Percentiles rank a stretch among this genome's conserved stretches.
phyloP scores from a whole-genome alignment of 2,888 invertebrate species.

The Ormyrus nitidulus region DNA sequence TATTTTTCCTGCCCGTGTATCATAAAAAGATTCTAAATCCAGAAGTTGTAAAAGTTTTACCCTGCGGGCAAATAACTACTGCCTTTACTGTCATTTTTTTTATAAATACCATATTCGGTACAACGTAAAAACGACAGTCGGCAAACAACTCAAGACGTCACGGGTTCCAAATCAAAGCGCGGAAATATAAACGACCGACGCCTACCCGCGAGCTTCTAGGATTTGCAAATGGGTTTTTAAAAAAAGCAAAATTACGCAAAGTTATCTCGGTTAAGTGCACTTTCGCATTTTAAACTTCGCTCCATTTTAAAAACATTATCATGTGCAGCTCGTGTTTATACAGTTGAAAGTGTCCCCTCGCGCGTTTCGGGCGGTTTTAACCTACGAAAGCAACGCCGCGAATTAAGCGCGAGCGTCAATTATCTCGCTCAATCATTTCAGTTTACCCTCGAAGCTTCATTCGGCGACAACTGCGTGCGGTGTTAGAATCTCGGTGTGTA shows the following conservation, averaged over 20 bases:
- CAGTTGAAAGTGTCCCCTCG: not conserved
- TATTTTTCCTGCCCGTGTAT: not conserved
- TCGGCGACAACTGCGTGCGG: too few species aligned
- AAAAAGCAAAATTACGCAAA: too few species aligned
- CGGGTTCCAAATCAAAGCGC: too few species aligned
- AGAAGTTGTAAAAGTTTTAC: not conserved
- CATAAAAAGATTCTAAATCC: constrained; percentile 8
- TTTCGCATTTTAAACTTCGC: not conserved
- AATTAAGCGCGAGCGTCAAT: not conserved
- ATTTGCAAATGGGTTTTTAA: too few species aligned
- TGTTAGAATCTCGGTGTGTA: too few species aligned
- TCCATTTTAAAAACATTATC: not conserved
- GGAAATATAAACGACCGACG: too few species aligned
- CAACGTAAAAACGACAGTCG: too few species aligned
- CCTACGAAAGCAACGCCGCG: not conserved
- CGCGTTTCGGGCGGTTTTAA: not conserved
- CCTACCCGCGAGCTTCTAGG: too few species aligned
- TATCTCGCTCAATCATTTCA: not conserved
- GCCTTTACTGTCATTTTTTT: not conserved
- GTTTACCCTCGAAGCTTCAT: not conserved
- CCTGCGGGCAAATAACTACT: not conserved
- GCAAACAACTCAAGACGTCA: too few species aligned
- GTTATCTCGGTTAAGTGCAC: not conserved
- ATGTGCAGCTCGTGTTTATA: not conserved
- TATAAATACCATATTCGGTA: too few species aligned